Conservation (phyloP, 2,113 vertebrate species). For the Oxyruncus cristatus region DNA sequence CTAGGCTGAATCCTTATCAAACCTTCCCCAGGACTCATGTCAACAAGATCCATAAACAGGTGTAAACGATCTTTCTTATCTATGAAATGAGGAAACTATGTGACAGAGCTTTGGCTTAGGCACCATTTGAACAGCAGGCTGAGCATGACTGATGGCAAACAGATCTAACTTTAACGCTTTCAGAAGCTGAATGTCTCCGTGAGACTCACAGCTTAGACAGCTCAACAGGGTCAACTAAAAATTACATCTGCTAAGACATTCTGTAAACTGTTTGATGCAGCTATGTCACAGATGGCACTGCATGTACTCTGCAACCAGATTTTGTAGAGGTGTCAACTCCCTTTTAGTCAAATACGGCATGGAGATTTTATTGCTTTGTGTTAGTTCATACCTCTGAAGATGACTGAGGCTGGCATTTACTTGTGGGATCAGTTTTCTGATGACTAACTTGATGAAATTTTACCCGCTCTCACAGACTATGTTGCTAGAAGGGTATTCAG, state of each 20-base stretch:
- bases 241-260: slow-evolving; percentile 7
- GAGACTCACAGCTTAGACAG: background rate
- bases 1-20: background rate
- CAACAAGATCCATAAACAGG: background rate
- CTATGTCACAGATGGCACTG: background rate
- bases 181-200: background rate
- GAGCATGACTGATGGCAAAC: background rate
- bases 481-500: background rate
- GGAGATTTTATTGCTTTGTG: background rate
- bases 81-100: background rate
- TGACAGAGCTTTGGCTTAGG: background rate
- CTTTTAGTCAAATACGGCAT: background rate
- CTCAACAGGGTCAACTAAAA: slow-evolving; percentile 22
- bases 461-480: background rate
- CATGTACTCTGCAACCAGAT: background rate
- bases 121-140: background rate
- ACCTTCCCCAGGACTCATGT: background rate
- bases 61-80: background rate
- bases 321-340: background rate
- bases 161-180: background rate
- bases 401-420: background rate
- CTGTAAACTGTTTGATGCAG: background rate
- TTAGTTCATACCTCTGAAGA: background rate
- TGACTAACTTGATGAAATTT: background rate
- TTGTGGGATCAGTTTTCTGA: background rate